Conservation (phyloP, 2,113 vertebrate species). For the Origma solitaria region DNA sequence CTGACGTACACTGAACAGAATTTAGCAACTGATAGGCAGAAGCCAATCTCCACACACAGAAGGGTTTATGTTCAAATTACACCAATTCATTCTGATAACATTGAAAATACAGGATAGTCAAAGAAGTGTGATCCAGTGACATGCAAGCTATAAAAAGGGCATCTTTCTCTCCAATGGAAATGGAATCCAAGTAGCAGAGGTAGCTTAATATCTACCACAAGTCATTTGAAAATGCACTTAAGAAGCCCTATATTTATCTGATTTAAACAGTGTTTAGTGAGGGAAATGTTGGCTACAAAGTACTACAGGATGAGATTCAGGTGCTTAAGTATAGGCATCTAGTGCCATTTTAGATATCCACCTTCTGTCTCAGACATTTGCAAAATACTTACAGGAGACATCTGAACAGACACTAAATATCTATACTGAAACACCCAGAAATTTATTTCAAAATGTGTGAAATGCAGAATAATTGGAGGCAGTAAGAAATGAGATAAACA, state of each 20-base stretch:
- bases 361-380: neutral
- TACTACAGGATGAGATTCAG: neutral
- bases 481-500: neutral
- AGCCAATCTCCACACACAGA: neutral
- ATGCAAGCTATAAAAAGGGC: neutral
- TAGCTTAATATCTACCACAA: neutral
- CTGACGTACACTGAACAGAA: conserved; percentile 36
- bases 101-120: neutral
- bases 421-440: neutral
- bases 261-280: neutral
- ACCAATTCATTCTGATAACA: conserved; percentile 41
- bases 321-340: neutral
- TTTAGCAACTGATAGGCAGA: conserved; percentile 59
- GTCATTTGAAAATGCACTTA: neutral
- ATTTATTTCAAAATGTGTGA: neutral
- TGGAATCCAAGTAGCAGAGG: neutral
- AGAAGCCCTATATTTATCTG: neutral
- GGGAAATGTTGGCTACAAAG: neutral
- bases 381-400: neutral
- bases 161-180: neutral
- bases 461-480: neutral
- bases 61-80: conserved; percentile 1
- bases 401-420: neutral
- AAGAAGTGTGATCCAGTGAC: neutral
- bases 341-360: neutral